A percentile compares a stretch with the other conserved stretches of the same genome.
phyloP scores from a whole-genome alignment of 2,113 vertebrate species.

The Pseudonaja textilis region DNA sequence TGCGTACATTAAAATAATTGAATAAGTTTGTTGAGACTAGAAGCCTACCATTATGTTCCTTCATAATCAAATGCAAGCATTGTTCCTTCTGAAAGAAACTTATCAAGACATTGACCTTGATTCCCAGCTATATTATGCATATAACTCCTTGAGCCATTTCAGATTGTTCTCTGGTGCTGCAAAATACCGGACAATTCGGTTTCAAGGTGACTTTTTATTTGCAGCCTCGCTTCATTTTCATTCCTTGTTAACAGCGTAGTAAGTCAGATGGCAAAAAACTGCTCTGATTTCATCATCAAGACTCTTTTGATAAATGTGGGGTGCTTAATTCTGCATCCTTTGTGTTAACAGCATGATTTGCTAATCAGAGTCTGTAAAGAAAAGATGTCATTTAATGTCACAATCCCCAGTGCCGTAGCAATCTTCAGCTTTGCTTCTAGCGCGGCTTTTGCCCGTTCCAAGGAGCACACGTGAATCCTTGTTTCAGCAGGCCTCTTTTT shows the following conservation, averaged over 20 bases:
- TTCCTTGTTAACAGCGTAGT: constrained; percentile 16
- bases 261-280: background rate
- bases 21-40: background rate
- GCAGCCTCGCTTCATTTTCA: background rate
- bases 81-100: background rate
- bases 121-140: constrained; percentile 41
- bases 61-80: constrained; percentile 16
- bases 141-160: constrained; percentile 44
- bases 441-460: background rate
- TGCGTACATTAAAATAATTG: background rate
- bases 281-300: background rate
- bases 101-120: constrained; percentile 25
- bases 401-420: background rate
- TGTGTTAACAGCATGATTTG: constrained; percentile 26
- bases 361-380: constrained; percentile 23
- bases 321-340: constrained; percentile 52
- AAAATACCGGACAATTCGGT: constrained; percentile 23
- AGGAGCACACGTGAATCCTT: background rate
- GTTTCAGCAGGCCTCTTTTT: background rate
- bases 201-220: constrained; percentile 59
- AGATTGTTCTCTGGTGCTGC: constrained; percentile 28
- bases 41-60: background rate
- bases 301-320: constrained; percentile 20
- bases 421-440: background rate
- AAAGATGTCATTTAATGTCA: background rate